Evolutionary conservation across 2,888 invertebrate genomes (phyloP).

Genomic region (Lymantria dispar): DNA sequence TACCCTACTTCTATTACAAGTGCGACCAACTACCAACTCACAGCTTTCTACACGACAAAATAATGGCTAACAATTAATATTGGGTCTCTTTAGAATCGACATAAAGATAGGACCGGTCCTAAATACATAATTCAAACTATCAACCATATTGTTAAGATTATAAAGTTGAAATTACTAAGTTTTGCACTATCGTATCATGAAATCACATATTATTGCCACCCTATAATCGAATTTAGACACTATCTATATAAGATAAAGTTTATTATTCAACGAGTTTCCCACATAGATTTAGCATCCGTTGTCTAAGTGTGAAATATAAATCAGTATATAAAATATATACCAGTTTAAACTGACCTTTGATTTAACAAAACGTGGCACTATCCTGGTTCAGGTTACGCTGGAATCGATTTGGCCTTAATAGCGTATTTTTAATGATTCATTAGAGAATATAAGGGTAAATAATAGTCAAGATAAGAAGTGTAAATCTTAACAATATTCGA

Average conservation of each 20-base stretch:
- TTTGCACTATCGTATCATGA: conserved; percentile 6
- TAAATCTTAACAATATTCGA: no score
- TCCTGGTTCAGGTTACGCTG: conserved; percentile 21
- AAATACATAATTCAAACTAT: conserved; percentile 7
- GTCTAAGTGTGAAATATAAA: conserved; percentile 31
- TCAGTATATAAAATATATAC: conserved; percentile 22
- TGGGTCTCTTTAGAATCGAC: conserved; percentile 31
- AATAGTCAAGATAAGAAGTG: conserved; percentile 21
- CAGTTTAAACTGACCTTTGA: conserved; percentile 17
- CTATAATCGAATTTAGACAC: conserved; percentile 16
- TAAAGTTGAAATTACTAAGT: conserved; percentile 15
- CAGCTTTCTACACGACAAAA: conserved; percentile 67
- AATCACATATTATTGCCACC: conserved; percentile 19
- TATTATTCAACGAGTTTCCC: conserved; percentile 16
- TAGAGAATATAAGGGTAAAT: conserved; percentile 27
- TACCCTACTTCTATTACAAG: conserved; percentile 47
- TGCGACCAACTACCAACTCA: conserved; percentile 55
- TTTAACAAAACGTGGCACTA: conserved; percentile 14
- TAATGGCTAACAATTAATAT: conserved; percentile 72
- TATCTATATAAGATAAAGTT: conserved; percentile 15
- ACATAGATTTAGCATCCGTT: conserved; percentile 24
- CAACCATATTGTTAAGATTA: conserved; percentile 8
- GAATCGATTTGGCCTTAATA: conserved; percentile 22
- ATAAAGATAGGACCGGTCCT: conserved; percentile 21
- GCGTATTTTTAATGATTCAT: conserved; percentile 36